Evolutionary conservation across 2,888 invertebrate genomes (phyloP).

Genomic region (Cordilura impudica): DNA sequence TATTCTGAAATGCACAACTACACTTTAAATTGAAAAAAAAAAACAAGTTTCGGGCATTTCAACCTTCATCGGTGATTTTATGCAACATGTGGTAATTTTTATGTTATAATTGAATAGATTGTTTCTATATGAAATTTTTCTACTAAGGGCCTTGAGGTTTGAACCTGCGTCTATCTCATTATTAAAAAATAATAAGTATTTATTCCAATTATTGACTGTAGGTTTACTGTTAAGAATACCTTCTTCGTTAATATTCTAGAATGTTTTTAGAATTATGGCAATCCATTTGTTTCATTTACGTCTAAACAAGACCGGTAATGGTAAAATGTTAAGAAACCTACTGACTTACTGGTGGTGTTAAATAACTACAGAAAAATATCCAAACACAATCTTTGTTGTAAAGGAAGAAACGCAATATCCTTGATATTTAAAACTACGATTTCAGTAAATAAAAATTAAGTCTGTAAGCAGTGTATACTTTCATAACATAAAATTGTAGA

Average conservation of each 20-base stretch:
- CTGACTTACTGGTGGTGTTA: not conserved
- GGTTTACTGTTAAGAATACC: no score
- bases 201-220: not conserved
- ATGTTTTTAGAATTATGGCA: slow-evolving; percentile 28
- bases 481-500: not conserved
- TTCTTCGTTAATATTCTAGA: slow-evolving; percentile 8
- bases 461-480: not conserved
- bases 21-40: no score
- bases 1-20: no score
- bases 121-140: no score
- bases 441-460: not conserved
- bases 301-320: not conserved
- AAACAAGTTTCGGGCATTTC: no score
- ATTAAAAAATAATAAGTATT: no score
- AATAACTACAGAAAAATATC: not conserved
- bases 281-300: slow-evolving; percentile 31
- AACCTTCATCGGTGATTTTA: no score
- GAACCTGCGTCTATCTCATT: no score
- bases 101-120: no score
- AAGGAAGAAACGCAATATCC: not conserved
- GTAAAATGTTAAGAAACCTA: not conserved
- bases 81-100: no score
- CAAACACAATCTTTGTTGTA: not conserved
- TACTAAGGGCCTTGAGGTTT: no score
- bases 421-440: not conserved